A percentile compares a stretch with the other conserved stretches of the same genome.
Evolutionary conservation across 2,888 invertebrate genomes (phyloP).

Genomic region (Eulithis testata): DNA sequence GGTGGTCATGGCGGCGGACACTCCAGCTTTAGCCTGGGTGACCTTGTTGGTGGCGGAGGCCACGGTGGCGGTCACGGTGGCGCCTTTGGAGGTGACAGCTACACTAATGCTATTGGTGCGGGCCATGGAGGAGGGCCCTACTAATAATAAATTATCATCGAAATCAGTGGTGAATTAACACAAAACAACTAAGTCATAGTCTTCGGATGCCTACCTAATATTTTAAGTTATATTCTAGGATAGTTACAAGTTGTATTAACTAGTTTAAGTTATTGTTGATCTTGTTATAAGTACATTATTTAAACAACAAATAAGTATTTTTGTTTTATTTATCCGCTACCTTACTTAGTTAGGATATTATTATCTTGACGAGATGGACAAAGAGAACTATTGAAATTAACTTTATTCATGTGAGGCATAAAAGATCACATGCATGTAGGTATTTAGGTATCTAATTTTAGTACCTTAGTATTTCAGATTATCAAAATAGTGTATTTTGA

Average conservation of each 20-base stretch:
- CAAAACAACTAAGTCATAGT: slow-evolving; percentile 76
- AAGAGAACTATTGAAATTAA: too few species aligned
- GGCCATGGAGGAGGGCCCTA: slow-evolving; percentile 81
- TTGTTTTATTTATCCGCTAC: slow-evolving; percentile 19
- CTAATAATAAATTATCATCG: slow-evolving; percentile 52
- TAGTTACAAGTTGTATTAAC: slow-evolving; percentile 54
- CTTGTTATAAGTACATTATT: slow-evolving; percentile 63
- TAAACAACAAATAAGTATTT: slow-evolving; percentile 33
- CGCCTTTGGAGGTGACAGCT: slow-evolving; percentile 69
- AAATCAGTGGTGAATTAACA: slow-evolving; percentile 28
- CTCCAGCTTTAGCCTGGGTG: slow-evolving; percentile 52
- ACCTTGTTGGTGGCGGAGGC: slow-evolving; percentile 52
- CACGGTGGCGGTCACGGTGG: slow-evolving; percentile 49
- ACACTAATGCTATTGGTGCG: slow-evolving; percentile 70
- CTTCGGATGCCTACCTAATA: slow-evolving; percentile 41
- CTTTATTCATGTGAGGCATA: too few species aligned
- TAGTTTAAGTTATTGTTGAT: slow-evolving; percentile 70
- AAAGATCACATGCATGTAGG: too few species aligned
- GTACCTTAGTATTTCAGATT: too few species aligned
- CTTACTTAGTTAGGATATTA: too few species aligned
- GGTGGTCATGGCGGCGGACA: slow-evolving; percentile 51
- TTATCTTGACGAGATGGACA: too few species aligned
- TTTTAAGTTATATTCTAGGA: slow-evolving; percentile 48
- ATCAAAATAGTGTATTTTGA: too few species aligned
- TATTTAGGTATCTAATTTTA: too few species aligned